Base-by-base conservation (phyloP, 2,797 vertebrate species). In the Bothrops alternatus region DNA sequence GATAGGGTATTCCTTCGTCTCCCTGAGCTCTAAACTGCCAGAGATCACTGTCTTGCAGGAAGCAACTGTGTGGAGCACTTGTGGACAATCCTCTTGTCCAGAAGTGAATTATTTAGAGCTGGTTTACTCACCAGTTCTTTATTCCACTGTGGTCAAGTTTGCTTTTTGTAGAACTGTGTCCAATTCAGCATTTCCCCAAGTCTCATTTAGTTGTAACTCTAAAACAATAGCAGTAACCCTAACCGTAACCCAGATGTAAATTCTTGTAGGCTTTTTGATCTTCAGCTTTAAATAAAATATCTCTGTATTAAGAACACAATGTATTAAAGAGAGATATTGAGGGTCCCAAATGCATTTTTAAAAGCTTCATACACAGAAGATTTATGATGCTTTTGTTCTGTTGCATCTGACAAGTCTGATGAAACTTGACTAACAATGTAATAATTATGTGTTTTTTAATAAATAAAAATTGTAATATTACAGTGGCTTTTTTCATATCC, bases 401-500 rank as follows among this genome's bases (percentile, higher is more conserved):
- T 56, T 95, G 73, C 92, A 57, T 55, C 73, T 60, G 92, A 90
- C 82, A 90, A 94, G 93, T 96, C 95, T 96, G 93, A 95, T 93
- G 95, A 95, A 37, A 42, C 86, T 92, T 69, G 93, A 96, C 82
- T 94, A 91, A 73, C 90, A 96, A 95, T 90, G 92, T 90, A 95
- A 94, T 94, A 95, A 90, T 95, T 93, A 95, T 94, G 90, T 94
- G 82, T 90, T 93, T 96, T 94, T 93, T 94, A 91, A 94, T 87
- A 20, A 92, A 90, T 95, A 93, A 89, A 25, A 96, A 92, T 93
- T 96, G 5, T 96, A 96, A 96, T 63, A 94, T 87, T 96, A 91
- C 93, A 96, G 94, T 97, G 96, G 95, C 96, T 95, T 96, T 95
- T 95, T 96, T 87, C 86, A 93, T 92, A 16, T 0, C 23, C 88